Base-by-base conservation (phyloP, 2,113 vertebrate genomes). In the Morone chrysops region DNA sequence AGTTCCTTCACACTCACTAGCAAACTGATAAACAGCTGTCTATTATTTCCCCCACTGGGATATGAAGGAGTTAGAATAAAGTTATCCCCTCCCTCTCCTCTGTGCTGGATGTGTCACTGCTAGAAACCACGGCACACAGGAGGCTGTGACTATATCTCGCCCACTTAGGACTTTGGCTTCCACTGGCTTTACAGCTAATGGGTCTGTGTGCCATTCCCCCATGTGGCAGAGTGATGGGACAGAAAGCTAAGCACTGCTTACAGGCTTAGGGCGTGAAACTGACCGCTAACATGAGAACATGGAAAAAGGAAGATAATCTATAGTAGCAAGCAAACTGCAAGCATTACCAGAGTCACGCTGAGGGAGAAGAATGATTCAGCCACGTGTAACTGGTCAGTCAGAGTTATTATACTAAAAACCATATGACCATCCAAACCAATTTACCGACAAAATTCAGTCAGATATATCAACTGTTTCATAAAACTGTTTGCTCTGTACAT, bases 21-120 rank as follows among this genome's bases (percentile, higher is more conserved):
- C 82, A 82, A 79, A 85, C 82, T 88, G 89, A 93, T 91, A 89
- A 94, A 92, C 89, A 88, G 82, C 66, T 61, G 80, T 71, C 80
- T 72, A 53, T 78, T 78, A 85, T 89, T 82, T 75, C 63, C 73
- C 69, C 59, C 71, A 76, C 60, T 67, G 70, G 66, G 53, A 20
- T 70, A 62, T 61, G 60, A 80, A 66, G 51, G 70, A 81, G 83
- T 86, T 74, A 63, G 59, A 53, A 77, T 86, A 40, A 76, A 83
- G 82, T 67, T 70, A 51, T 66, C 54, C 69, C 47, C 48, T 4
- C 31, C 31, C 31, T 25, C 59, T 78, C 75, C 54, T 84, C 63
- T 69, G 56, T 6, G 36, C 47, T 71, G 53, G 59, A 83, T 78
- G 69, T 90, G 89, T 78, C 84, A 50, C 48, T 59, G 68, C 62